Evolutionary conservation across 2,113 vertebrate species (phyloP), one percentile per base, ranked within the genome.

Genomic region (Spea multiplicata): DNA sequence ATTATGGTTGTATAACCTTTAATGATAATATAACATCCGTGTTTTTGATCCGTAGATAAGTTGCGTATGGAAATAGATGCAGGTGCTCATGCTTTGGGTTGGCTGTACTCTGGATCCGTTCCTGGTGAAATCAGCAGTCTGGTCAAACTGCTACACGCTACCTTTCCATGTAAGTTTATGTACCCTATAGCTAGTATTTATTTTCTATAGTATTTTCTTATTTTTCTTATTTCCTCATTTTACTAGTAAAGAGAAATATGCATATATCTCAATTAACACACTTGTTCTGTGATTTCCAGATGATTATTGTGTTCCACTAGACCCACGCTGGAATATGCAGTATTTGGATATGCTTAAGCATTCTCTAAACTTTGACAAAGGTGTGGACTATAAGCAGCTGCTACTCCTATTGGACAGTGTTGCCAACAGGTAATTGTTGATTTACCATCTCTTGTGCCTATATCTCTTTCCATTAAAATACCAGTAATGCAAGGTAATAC

Each of bases 291-390:
- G 62, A 0, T 75, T 52, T 66, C 8, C 82, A 99, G 97, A 98
- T 90, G 95, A 97, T 74, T 93, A 93, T 83, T 93, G 95, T 85
- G 93, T 95, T 72, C 90, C 93, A 81, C 84, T 96, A 85, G 97
- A 99, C 83, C 95, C 96, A 88, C 94, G 97, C 8, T 99, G 97
- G 97, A 99, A 99, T 85, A 93, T 95, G 84, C 97, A 98, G 68
- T 92, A 95, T 83, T 88, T 99, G 88, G 94, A 98, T 78, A 94
- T 97, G 75, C 85, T 96, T 77, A 93, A 91, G 80, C 98, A 94
- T 90, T 96, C 96, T 0, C 84, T 94, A 84, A 94, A 89, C 84
- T 95, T 96, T 83, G 95, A 97, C 81, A 91, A 95, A 48, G 94
- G 96, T 78, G 88, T 94, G 62, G 87, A 89, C 73, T 92, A 93